phyloP scores from a whole-genome alignment of 2,797 vertebrate species.

The Numenius phaeopus region DNA sequence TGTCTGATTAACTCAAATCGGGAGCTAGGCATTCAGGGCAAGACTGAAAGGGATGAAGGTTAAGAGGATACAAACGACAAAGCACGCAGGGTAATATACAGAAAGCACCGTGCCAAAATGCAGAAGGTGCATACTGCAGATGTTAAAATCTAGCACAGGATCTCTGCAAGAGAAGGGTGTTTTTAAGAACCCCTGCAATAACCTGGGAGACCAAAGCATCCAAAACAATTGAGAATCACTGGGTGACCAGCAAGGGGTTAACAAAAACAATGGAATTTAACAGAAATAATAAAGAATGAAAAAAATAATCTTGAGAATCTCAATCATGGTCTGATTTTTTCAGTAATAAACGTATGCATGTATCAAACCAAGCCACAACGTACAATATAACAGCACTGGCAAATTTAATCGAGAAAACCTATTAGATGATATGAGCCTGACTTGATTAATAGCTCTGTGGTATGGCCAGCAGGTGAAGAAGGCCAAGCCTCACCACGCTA shows the following conservation, averaged over 20 bases:
- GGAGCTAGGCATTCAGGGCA: background rate
- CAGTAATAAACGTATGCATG: rapidly evolving
- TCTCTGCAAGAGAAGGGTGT: background rate
- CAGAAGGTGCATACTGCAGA: background rate
- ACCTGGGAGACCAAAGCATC: background rate
- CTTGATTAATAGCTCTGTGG: background rate
- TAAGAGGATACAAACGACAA: background rate
- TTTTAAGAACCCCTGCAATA: background rate
- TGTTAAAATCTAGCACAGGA: background rate
- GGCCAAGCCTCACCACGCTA: rapidly evolving
- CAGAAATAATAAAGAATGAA: background rate
- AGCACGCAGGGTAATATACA: background rate
- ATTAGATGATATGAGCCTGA: background rate
- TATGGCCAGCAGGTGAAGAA: rapidly evolving
- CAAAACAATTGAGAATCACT: background rate
- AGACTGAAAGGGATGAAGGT: background rate
- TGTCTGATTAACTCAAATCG: background rate
- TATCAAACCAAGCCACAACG: background rate
- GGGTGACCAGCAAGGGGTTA: background rate
- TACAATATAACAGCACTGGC: background rate
- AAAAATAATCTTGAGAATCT: background rate
- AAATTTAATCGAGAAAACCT: background rate
- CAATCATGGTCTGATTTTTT: background rate
- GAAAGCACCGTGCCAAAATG: background rate
- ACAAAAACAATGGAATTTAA: background rate